These are phyloP conservation scores for Zingel zingel DNA, from an alignment of 2,113 vertebrate genomes.

Conservation along the genomic window DNA sequence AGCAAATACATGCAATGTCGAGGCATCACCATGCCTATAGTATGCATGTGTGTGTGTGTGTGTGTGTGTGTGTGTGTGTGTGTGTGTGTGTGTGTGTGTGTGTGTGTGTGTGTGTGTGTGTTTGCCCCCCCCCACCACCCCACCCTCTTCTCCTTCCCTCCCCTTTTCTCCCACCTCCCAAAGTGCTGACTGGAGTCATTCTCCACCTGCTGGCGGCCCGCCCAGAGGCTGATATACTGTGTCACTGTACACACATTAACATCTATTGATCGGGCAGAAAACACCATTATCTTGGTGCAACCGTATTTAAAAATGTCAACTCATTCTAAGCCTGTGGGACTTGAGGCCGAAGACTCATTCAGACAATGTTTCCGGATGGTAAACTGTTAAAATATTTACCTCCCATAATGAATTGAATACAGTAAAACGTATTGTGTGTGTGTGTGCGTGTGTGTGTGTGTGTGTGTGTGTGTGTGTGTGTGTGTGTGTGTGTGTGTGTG, in stretches of 20 bases:
- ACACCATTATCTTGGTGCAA: slow-evolving; percentile 65
- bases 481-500: background rate
- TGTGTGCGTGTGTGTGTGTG: no score
- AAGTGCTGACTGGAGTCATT: slow-evolving; percentile 75
- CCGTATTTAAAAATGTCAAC: slow-evolving; percentile 61
- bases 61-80: slow-evolving; percentile 12
- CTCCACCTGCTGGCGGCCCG: slow-evolving; percentile 62
- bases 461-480: background rate
- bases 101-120: background rate
- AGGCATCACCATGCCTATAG: slow-evolving; percentile 4
- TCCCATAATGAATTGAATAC: slow-evolving; percentile 26
- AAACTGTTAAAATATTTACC: slow-evolving; percentile 73
- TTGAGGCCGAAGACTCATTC: slow-evolving; percentile 12
- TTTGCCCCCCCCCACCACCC: background rate
- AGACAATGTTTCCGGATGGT: background rate
- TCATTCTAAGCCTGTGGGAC: slow-evolving; percentile 31
- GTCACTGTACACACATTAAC: slow-evolving; percentile 73
- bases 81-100: slow-evolving; percentile 12
- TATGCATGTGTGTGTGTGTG: background rate
- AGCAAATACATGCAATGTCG: slow-evolving; percentile 17
- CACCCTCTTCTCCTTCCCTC: slow-evolving; percentile 2
- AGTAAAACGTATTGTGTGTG: background rate
- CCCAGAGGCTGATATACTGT: slow-evolving; percentile 71
- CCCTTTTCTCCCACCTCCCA: slow-evolving; percentile 20
- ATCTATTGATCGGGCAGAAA: slow-evolving; percentile 74